Conservation (phyloP, 2,888 invertebrate genomes). For the Polydrusus tereticollis region DNA sequence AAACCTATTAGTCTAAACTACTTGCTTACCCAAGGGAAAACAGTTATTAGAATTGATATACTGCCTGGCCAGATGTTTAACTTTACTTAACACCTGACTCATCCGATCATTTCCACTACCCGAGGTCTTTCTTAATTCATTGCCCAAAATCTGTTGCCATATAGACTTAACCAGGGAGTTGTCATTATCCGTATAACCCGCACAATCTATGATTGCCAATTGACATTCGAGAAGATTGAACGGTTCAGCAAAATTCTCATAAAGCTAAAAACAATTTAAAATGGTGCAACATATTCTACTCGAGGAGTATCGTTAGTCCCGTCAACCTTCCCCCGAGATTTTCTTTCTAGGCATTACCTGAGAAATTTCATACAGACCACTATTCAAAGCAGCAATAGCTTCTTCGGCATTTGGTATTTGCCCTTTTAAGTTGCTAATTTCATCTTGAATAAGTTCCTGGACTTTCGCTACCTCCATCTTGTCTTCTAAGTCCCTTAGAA, state of each 20-base stretch:
- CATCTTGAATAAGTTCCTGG: constrained; percentile 79
- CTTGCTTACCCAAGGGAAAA: constrained; percentile 83
- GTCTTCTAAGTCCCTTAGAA: constrained; percentile 91
- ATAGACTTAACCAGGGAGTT: constrained; percentile 86
- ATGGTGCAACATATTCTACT: too few relatives aligned
- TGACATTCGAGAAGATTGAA: constrained; percentile 94
- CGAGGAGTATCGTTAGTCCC: too few relatives aligned
- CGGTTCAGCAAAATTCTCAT: constrained; percentile 92
- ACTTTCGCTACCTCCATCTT: constrained; percentile 92
- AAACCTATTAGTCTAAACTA: constrained; percentile 4
- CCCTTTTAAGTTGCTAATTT: constrained; percentile 71
- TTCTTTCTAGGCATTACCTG: constrained; percentile 70
- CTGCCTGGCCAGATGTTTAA: constrained; percentile 81
- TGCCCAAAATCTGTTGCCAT: constrained; percentile 87
- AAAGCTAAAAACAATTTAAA: constrained; percentile 73
- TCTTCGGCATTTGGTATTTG: constrained; percentile 64
- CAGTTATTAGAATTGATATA: constrained; percentile 88
- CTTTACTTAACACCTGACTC: constrained; percentile 79
- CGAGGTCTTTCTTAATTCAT: constrained; percentile 67
- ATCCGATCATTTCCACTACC: constrained; percentile 73
- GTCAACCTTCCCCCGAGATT: not conserved
- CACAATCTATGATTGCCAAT: constrained; percentile 94
- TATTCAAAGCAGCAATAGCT: constrained; percentile 81
- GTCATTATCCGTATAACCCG: constrained; percentile 87
- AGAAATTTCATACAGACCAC: constrained; percentile 87